Conservation (phyloP, 2,888 invertebrate species). For the Drosophila siamana region DNA sequence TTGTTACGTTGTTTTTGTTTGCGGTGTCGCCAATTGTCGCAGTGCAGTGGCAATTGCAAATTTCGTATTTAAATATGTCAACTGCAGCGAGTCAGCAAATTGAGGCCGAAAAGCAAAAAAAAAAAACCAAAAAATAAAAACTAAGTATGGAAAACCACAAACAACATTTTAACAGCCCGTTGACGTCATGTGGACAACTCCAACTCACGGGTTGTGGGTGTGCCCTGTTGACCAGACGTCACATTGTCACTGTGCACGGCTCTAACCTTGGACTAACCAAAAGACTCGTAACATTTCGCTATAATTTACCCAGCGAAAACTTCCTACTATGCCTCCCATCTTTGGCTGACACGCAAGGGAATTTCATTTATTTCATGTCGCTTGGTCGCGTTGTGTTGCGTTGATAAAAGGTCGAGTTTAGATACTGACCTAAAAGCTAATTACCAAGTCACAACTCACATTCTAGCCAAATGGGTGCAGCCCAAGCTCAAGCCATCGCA, state of each 20-base stretch:
- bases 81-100: background rate
- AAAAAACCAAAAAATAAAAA: background rate
- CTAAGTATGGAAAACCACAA: conserved; percentile 6
- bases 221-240: conserved; percentile 25
- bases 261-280: conserved; percentile 48
- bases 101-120: conserved; percentile 1
- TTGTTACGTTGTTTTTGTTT: background rate
- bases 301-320: conserved; percentile 36
- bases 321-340: conserved; percentile 31
- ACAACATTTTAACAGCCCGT: conserved; percentile 2
- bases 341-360: conserved; percentile 66
- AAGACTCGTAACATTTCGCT: conserved; percentile 33
- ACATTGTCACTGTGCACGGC: conserved; percentile 47
- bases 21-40: conserved; percentile 43
- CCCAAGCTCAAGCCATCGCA: conserved; percentile 2
- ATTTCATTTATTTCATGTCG: conserved; percentile 37
- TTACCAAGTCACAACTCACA: conserved; percentile 39
- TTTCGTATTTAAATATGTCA: conserved; percentile 25
- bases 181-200: conserved; percentile 49
- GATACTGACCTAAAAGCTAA: conserved; percentile 59
- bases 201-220: conserved; percentile 37
- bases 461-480: conserved; percentile 54
- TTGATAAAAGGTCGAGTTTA: conserved; percentile 54
- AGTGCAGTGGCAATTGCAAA: conserved; percentile 38
- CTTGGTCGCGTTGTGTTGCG: background rate